Percentiles rank a stretch among this genome's conserved stretches.
These are phyloP conservation scores for Brotula barbata DNA, from an alignment of 2,797 vertebrate species.

Conservation along the genomic window DNA sequence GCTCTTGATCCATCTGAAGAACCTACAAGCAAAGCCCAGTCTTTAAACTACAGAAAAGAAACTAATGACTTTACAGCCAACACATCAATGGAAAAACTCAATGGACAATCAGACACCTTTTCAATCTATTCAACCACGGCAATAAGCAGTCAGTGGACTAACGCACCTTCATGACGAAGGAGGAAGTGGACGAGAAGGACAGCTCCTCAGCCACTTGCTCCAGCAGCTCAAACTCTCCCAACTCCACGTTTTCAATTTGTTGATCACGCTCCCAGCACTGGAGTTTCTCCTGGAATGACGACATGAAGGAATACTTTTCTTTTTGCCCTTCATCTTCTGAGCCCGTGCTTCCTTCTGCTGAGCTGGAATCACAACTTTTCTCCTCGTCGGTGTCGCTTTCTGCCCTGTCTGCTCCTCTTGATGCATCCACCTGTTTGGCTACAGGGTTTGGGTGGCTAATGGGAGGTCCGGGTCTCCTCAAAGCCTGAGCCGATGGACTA, in stretches of 20 bases:
- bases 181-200: conserved; percentile 97
- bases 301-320: conserved; percentile 80
- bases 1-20: conserved; percentile 82
- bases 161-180: conserved; percentile 83
- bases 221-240: conserved; percentile 96
- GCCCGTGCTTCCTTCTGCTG: not conserved
- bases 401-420: not conserved
- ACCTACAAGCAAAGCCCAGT: conserved; percentile 66
- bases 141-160: not conserved
- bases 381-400: not conserved
- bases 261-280: conserved; percentile 83
- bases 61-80: not conserved
- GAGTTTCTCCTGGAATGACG: conserved; percentile 87
- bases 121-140: not conserved
- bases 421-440: conserved; percentile 37
- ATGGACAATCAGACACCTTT: not conserved
- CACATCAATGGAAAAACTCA: not conserved
- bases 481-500: not conserved
- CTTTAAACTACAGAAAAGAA: not conserved
- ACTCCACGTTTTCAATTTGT: conserved; percentile 85
- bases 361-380: not conserved
- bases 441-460: conserved; percentile 67
- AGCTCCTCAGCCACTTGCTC: conserved; percentile 95
- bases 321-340: not conserved
- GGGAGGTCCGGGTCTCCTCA: conserved; percentile 24